Percentiles rank a stretch among this genome's conserved stretches.
These are phyloP conservation scores for Psilanteris sp. DNA, from an alignment of 1,140 invertebrate species.

Conservation along the genomic window DNA sequence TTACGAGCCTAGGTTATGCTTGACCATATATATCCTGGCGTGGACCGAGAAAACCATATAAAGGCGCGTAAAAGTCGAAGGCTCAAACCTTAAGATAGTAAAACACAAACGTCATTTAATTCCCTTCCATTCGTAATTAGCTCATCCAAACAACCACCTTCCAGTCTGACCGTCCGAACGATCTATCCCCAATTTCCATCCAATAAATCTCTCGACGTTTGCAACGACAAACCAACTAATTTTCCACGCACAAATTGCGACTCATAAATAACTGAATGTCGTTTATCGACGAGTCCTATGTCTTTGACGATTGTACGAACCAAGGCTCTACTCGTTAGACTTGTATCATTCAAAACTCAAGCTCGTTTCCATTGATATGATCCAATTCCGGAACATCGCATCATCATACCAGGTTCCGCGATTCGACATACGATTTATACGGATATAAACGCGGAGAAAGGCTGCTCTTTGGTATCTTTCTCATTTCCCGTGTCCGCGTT, in stretches of 20 bases:
- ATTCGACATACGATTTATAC: slow-evolving; percentile 44
- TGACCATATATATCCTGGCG: no score
- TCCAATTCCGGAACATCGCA: slow-evolving; percentile 31
- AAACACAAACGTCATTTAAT: no score
- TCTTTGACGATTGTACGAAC: no score
- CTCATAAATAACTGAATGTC: slow-evolving; percentile 1
- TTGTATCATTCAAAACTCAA: slow-evolving; percentile 5
- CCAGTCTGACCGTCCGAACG: no score
- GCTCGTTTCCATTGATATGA: slow-evolving; percentile 15
- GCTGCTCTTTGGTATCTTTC: slow-evolving; percentile 13
- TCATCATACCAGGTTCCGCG: slow-evolving; percentile 27
- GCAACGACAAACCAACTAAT: slow-evolving; percentile 26
- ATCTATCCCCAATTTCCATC: no score
- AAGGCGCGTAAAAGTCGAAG: no score
- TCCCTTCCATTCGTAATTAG: no score
- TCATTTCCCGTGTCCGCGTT: slow-evolving; percentile 23
- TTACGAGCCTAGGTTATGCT: no score
- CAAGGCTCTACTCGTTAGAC: slow-evolving; percentile 14
- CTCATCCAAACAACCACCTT: no score
- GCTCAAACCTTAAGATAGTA: no score
- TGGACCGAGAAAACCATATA: no score
- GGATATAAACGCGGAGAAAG: slow-evolving; percentile 37
- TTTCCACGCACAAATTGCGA: slow-evolving; percentile 19
- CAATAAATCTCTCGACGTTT: no score
- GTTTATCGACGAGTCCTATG: slow-evolving; percentile 18